phyloP scores from a whole-genome alignment of 2,888 invertebrate genomes.

The Coenonympha glycerion region DNA sequence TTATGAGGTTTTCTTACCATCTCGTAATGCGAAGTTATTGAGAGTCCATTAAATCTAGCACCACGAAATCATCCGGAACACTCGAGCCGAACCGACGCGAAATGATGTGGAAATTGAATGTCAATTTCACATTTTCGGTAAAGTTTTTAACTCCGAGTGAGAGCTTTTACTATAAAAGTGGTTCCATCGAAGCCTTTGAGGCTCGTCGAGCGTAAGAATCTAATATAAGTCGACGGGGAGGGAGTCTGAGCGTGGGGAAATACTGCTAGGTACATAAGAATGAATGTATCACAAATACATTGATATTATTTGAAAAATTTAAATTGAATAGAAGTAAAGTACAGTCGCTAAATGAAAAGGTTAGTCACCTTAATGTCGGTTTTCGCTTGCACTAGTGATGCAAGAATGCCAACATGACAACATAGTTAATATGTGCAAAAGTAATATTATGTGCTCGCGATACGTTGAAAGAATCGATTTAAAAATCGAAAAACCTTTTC shows the following conservation, averaged over 20 bases:
- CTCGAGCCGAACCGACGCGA: slow-evolving; percentile 24
- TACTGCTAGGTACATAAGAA: not conserved
- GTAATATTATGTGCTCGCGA: too few relatives aligned
- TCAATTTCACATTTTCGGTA: slow-evolving; percentile 31
- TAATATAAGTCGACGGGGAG: slow-evolving; percentile 30
- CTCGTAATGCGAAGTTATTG: too few relatives aligned
- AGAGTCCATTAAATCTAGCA: slow-evolving; percentile 1
- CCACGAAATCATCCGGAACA: slow-evolving; percentile 17
- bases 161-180: slow-evolving; percentile 9
- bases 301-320: not conserved
- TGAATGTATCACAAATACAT: too few relatives aligned
- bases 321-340: too few relatives aligned
- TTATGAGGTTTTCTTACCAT: too few relatives aligned
- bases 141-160: slow-evolving; percentile 35
- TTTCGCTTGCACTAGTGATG: too few relatives aligned
- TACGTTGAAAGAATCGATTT: too few relatives aligned
- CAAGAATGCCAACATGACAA: too few relatives aligned
- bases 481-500: too few relatives aligned
- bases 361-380: too few relatives aligned
- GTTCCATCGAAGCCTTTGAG: slow-evolving; percentile 37
- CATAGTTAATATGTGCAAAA: too few relatives aligned
- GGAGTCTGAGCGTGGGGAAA: not conserved
- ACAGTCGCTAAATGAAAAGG: too few relatives aligned
- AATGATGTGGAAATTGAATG: slow-evolving; percentile 28
- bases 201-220: slow-evolving; percentile 47